Base-by-base conservation (phyloP, 2,888 invertebrate species). In the Chloroclystis v-ata region DNA sequence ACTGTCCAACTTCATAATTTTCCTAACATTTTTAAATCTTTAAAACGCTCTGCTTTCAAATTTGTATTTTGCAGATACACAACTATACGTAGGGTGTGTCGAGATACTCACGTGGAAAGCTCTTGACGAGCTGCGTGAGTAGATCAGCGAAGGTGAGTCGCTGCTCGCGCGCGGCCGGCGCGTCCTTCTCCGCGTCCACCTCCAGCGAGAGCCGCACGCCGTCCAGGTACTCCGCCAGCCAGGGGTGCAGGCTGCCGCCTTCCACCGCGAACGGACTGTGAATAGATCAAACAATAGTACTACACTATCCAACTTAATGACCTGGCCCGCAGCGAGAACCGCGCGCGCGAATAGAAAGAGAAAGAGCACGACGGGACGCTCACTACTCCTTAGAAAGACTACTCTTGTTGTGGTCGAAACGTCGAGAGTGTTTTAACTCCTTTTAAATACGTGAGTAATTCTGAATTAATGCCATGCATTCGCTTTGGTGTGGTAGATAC, bases 61-160 rank as follows among this genome's bases (percentile, higher is more conserved):
- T n/a, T n/a, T n/a, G n/a, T n/a, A n/a, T n/a, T n/a, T n/a, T n/a
- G n/a, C n/a, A n/a, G 26, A 20, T n/a, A 28, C 16, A 28, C 14
- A 26, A 12, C 11, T 1, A 11, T n/a, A 4, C 1, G n/a, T n/a
- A 10, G 0, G 9, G 30, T 8, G 13, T 3, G 9, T 12, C 13
- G 1, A n/a, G 7, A 10, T n/a, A 65, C 94, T 92, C 83, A 97
- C 97, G 73, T 44, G 96, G 94, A 72, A 98, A 97, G 77, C 96
- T 96, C 72, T 95, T 95, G 63, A 99, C 94, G 84, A 99, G 94
- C 72, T 97, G 95, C 14, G 95, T 91, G 61, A 98, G 93, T 75
- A 98, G 97, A 75, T 96, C 95, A 54, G 97, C 97, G 79, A 98
- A 98, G 67, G 97, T 97, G 16, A 96, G 90, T 46, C 97, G 93